Conservation (phyloP, 2,113 vertebrate species). For the Leucosticte australis region DNA sequence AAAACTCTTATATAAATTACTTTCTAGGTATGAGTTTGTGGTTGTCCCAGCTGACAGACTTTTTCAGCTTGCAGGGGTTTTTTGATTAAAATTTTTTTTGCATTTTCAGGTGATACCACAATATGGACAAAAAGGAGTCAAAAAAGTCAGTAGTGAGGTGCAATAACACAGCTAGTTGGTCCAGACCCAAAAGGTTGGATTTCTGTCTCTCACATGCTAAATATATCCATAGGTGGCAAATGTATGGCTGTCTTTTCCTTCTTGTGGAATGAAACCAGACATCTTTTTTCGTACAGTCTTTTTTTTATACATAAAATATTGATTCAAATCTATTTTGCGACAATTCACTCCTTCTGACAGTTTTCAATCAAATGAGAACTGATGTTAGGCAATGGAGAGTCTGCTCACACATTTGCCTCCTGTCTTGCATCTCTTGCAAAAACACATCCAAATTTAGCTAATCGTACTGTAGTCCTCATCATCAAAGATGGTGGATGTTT, state of each 20-base stretch:
- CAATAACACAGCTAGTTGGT: background rate
- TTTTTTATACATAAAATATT: background rate
- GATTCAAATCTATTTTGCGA: background rate
- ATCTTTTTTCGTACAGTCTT: background rate
- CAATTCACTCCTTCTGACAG: background rate
- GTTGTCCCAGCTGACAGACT: background rate
- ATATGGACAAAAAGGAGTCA: background rate
- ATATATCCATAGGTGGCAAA: background rate
- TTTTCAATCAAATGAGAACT: background rate
- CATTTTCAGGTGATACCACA: background rate
- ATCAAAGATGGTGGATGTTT: rapidly evolving
- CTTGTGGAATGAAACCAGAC: background rate
- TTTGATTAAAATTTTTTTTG: background rate
- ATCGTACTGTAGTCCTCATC: background rate
- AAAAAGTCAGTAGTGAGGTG: background rate
- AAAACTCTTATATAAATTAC: background rate
- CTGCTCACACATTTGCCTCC: background rate
- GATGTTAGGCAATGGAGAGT: background rate
- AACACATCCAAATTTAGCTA: background rate
- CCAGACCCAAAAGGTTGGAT: background rate
- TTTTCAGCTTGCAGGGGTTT: background rate
- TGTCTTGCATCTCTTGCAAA: background rate
- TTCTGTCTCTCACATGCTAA: background rate
- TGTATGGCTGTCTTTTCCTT: background rate
- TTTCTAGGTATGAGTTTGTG: background rate